phyloP scores from a whole-genome alignment of 2,113 vertebrate species.

The Cyanistes caeruleus region DNA sequence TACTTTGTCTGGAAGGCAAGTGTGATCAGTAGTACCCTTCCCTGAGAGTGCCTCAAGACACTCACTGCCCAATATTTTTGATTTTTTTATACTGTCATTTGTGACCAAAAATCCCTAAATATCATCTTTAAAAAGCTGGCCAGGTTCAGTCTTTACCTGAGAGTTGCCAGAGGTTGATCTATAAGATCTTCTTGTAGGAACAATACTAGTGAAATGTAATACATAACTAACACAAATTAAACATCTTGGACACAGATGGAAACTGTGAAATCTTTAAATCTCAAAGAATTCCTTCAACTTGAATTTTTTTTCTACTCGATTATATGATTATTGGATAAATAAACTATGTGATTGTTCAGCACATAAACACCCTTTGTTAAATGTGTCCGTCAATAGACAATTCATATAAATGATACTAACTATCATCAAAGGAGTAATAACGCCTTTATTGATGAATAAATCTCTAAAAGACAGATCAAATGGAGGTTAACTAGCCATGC shows the following conservation, averaged over 20 bases:
- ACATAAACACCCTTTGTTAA: conserved; percentile 64
- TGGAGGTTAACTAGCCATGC: conserved; percentile 78
- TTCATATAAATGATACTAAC: conserved; percentile 76
- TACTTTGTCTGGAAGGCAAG: background rate
- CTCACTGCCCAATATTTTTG: background rate
- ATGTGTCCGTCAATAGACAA: conserved; percentile 69
- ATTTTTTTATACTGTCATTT: background rate
- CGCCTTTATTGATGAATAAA: conserved; percentile 81
- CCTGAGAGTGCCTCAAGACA: background rate
- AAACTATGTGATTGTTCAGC: conserved; percentile 72
- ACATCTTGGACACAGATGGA: conserved; percentile 43
- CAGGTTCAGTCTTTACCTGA: conserved; percentile 7
- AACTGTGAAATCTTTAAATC: conserved; percentile 51
- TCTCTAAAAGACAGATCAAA: conserved; percentile 79
- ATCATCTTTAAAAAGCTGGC: background rate
- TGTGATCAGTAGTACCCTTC: background rate
- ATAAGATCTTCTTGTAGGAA: background rate
- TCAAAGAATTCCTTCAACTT: conserved; percentile 60
- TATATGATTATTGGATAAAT: conserved; percentile 67
- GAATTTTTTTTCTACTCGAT: conserved; percentile 44
- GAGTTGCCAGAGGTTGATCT: conserved; percentile 38
- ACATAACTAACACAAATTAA: conserved; percentile 48
- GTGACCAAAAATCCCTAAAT: background rate
- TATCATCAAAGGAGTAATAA: conserved; percentile 75
- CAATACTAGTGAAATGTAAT: conserved; percentile 24